Evolutionary conservation across 2,888 invertebrate genomes (phyloP).

Genomic region (Hipparchia sbordonii): DNA sequence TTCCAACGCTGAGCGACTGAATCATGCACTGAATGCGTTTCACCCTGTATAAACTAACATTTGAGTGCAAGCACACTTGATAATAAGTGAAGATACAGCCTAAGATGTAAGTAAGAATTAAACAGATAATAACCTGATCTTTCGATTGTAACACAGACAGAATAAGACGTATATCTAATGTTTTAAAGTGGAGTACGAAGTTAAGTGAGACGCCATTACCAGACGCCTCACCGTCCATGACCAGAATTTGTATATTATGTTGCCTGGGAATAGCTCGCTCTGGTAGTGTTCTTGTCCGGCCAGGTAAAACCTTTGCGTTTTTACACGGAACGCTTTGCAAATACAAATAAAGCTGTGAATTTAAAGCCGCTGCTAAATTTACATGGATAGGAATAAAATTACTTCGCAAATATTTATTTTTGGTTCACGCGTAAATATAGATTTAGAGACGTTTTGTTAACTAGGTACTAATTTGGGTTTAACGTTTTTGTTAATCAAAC

Average conservation of each 20-base stretch:
- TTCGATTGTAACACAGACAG: neutral
- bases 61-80: no score
- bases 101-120: no score
- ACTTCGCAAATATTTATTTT: slow-evolving; percentile 48
- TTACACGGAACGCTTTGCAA: slow-evolving; percentile 70
- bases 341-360: slow-evolving; percentile 72
- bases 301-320: slow-evolving; percentile 76
- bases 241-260: slow-evolving; percentile 76
- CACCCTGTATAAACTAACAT: no score
- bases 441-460: slow-evolving; percentile 24
- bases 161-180: slow-evolving; percentile 33
- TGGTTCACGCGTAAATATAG: slow-evolving; percentile 30
- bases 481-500: neutral
- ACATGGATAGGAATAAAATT: slow-evolving; percentile 62
- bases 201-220: slow-evolving; percentile 49
- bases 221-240: slow-evolving; percentile 58
- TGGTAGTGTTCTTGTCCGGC: slow-evolving; percentile 71
- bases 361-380: slow-evolving; percentile 60
- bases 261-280: slow-evolving; percentile 73
- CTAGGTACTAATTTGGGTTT: neutral
- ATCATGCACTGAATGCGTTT: no score
- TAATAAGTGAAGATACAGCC: no score
- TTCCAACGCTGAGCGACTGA: no score
- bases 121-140: no score
- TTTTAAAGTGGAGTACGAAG: slow-evolving; percentile 41